Percentiles rank a stretch among this genome's conserved stretches.
phyloP scores from a whole-genome alignment of 2,888 invertebrate species.

The Trichopoda pennipes region DNA sequence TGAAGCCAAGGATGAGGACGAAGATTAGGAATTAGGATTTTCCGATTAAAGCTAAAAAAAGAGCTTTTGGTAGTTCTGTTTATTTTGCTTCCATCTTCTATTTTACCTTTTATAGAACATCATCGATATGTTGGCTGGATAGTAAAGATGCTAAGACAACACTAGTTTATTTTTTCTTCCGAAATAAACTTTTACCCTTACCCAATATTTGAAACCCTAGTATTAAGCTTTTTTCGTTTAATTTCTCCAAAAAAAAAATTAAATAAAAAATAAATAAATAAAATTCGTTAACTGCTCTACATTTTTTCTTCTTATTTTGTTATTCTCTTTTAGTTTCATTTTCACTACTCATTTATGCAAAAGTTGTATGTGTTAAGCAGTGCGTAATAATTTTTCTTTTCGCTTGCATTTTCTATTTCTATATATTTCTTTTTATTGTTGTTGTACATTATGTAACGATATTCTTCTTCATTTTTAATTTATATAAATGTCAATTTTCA shows the following conservation, averaged over 20 bases:
- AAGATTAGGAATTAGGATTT: too few species aligned
- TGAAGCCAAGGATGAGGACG: too few species aligned
- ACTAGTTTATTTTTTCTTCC: too few species aligned
- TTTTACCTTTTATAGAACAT: too few species aligned
- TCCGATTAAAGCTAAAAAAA: too few species aligned
- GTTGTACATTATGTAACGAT: conserved; percentile 55
- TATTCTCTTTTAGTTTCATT: background rate
- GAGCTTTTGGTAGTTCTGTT: too few species aligned
- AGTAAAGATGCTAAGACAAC: too few species aligned
- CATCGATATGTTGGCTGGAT: too few species aligned
- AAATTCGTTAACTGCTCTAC: conserved; percentile 24
- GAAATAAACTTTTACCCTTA: background rate
- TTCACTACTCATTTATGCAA: conserved; percentile 28
- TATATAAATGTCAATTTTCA: conserved; percentile 78
- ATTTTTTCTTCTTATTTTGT: background rate
- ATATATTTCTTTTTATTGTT: background rate
- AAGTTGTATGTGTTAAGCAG: conserved; percentile 25
- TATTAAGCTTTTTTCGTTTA: conserved; percentile 22
- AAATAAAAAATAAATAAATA: conserved; percentile 39
- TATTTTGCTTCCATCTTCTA: too few species aligned
- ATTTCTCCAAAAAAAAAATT: conserved; percentile 10
- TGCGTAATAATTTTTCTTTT: conserved; percentile 32
- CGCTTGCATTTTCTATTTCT: background rate
- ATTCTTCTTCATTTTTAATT: conserved; percentile 71
- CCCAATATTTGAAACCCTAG: conserved; percentile 11